Percentiles rank a stretch among this genome's conserved stretches.
These are phyloP conservation scores for Falcaria lacertinaria DNA, from an alignment of 2,888 invertebrate genomes.

Conservation along the genomic window DNA sequence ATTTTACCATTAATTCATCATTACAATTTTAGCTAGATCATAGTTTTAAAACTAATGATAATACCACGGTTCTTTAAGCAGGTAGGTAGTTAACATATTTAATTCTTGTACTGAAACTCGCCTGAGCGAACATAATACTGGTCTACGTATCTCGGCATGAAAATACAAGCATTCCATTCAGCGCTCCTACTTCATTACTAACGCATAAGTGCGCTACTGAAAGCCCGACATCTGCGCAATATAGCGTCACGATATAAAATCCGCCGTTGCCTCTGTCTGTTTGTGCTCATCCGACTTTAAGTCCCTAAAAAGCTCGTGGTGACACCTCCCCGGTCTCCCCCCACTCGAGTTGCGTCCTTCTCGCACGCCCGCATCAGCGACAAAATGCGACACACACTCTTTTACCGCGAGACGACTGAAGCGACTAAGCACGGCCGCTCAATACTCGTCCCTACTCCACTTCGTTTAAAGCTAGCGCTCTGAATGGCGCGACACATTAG, in stretches of 20 bases:
- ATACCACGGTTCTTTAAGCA: no score
- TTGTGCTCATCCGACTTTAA: slow-evolving; percentile 59
- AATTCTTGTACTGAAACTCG: neutral
- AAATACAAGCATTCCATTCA: slow-evolving; percentile 14
- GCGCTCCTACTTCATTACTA: slow-evolving; percentile 20
- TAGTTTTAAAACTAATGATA: no score
- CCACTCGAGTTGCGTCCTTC: slow-evolving; percentile 55
- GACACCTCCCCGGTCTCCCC: slow-evolving; percentile 73
- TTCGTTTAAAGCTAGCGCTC: slow-evolving; percentile 58
- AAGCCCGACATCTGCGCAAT: slow-evolving; percentile 59
- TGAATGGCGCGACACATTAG: slow-evolving; percentile 75
- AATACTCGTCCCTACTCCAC: slow-evolving; percentile 52
- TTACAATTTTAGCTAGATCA: no score
- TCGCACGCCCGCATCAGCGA: slow-evolving; percentile 64
- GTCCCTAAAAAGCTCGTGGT: slow-evolving; percentile 71
- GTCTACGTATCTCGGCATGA: slow-evolving; percentile 10
- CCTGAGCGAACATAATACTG: slow-evolving; percentile 6
- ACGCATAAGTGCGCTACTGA: slow-evolving; percentile 39
- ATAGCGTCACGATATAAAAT: slow-evolving; percentile 51
- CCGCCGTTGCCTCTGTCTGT: slow-evolving; percentile 50
- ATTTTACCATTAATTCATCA: no score
- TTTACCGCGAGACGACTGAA: slow-evolving; percentile 49
- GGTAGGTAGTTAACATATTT: no score
- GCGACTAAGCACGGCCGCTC: slow-evolving; percentile 44
- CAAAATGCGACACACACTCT: slow-evolving; percentile 65